Evolutionary conservation across 2,888 invertebrate species (phyloP).

Genomic region (Thereva nobilitata): DNA sequence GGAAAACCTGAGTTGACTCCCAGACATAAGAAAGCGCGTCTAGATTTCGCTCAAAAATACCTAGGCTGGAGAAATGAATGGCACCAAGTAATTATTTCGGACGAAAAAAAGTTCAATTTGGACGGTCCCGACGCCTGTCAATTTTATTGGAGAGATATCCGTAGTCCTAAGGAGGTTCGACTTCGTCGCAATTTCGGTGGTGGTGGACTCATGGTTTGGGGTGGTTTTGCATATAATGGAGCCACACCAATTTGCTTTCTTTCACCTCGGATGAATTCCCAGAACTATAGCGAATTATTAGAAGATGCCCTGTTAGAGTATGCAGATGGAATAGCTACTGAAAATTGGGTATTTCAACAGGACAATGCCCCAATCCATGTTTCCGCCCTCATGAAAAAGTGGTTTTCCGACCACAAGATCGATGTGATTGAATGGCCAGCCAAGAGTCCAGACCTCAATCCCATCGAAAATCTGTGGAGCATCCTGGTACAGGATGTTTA

Average conservation of each 20-base stretch:
- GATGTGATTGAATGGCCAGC: too few relatives aligned
- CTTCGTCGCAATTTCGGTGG: conserved; percentile 7
- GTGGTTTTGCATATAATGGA: conserved; percentile 7
- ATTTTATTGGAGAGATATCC: conserved; percentile 10
- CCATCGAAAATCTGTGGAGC: too few relatives aligned
- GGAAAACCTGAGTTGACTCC: conserved; percentile 9
- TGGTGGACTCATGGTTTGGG: conserved; percentile 9
- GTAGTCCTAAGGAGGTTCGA: not conserved
- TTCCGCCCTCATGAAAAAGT: too few relatives aligned
- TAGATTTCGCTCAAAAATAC: conserved; percentile 4
- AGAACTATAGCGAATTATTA: not conserved
- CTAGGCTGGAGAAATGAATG: not conserved
- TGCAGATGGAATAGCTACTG: too few relatives aligned
- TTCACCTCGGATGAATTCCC: conserved; percentile 3
- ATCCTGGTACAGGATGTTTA: too few relatives aligned
- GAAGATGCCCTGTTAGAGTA: too few relatives aligned
- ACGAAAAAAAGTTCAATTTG: conserved; percentile 3
- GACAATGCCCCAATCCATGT: too few relatives aligned
- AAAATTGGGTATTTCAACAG: too few relatives aligned
- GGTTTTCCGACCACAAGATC: too few relatives aligned
- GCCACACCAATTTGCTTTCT: conserved; percentile 1
- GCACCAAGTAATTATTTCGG: not conserved
- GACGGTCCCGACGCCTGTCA: not conserved
- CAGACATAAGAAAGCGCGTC: not conserved
- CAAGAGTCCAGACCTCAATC: too few relatives aligned